Base-by-base conservation (phyloP, 2,113 vertebrate genomes). In the Mirza zaza region DNA sequence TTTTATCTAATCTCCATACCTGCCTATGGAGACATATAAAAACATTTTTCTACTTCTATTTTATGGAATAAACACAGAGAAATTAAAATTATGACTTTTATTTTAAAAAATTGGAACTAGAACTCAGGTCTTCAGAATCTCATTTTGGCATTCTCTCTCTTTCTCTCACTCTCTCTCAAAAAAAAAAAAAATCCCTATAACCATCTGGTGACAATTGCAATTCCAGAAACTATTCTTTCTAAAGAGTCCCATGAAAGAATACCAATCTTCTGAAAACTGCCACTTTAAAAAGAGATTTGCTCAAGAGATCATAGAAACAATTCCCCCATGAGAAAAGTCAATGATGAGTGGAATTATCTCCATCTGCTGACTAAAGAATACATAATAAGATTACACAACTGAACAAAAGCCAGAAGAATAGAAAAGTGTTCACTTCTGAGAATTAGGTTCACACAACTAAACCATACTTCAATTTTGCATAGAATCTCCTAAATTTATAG, bases 271-370 rank as follows among this genome's bases (percentile, higher is more conserved):
- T 71, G 61, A 86, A 87, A 94, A 80, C 27, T 79, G 77, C 25
- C 75, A 89, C 55, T 89, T 91, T 95, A 87, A n/a, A 67, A 90
- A 84, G 45, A 65, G 17, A 86, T 96, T 84, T 63, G 61, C 55
- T 94, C 39, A 89, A 91, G 75, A 95, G 67, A 96, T 83, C 61
- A 92, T 39, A 42, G 55, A 93, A 88, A n/a, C 48, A 77, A 85
- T 34, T 95, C 52, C 29, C 57, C 18, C n/a, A 76, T 45, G 71
- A 85, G 90, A 71, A 68, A 95, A 86, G 67, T 34, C 39, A 80
- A 29, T 81, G 76, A 90, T 88, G 71, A 87, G 32, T 76, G 77
- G 88, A 90, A 92, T 94, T 84, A 59, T 45, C 50, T 94, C 50
- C 77, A 81, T 71, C 79, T 85, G 89, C n/a, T 87, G 36, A 80